Conservation (phyloP, 92 coral and sea anemone species). For the Montipora capitata region DNA sequence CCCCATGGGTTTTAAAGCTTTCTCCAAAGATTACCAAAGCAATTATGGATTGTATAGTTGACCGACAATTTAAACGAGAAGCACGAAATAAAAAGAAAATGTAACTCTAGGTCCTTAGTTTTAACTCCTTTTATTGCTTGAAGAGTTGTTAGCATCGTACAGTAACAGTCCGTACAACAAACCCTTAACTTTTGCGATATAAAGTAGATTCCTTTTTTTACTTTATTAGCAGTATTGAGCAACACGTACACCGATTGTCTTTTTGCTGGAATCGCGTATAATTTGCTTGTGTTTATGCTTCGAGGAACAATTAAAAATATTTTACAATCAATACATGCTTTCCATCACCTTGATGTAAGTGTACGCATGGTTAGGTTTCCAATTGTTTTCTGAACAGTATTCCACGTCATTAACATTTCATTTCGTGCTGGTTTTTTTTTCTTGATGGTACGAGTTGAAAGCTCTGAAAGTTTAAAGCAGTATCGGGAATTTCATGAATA, state of each 20-base stretch:
- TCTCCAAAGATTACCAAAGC: slow-evolving; percentile 27
- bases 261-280: background rate
- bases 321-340: slow-evolving; percentile 12
- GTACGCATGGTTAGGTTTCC: slow-evolving; percentile 18
- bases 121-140: background rate
- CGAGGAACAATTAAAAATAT: slow-evolving; percentile 20
- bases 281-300: slow-evolving; percentile 26
- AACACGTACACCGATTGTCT: background rate
- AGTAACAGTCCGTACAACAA: background rate
- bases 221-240: background rate
- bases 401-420: no score
- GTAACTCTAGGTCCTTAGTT: no score
- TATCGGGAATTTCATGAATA: no score
- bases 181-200: background rate
- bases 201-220: background rate
- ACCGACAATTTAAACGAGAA: slow-evolving; percentile 16
- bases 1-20: slow-evolving; percentile 42
- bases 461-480: no score
- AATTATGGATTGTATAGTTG: slow-evolving; percentile 7
- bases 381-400: background rate
- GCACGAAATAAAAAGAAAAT: background rate
- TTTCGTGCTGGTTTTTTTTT: no score
- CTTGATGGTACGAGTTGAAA: no score
- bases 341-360: background rate
- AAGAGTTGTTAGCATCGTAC: background rate